A percentile compares a stretch with the other conserved stretches of the same genome.
Evolutionary conservation across 2,797 vertebrate species (phyloP).

Genomic region (Enteromius argenteus): DNA sequence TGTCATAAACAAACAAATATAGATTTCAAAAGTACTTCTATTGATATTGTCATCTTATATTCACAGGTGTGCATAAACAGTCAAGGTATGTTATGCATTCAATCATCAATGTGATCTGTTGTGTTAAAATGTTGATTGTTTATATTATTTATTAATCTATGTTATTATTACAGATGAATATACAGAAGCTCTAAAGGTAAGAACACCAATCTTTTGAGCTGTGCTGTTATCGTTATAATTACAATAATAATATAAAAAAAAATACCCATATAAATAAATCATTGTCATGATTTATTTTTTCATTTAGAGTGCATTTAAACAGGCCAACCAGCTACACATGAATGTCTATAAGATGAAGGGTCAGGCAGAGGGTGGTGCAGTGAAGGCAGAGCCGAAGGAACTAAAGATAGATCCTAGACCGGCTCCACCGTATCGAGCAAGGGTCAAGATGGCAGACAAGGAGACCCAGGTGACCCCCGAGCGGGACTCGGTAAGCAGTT

Average conservation of each 20-base stretch:
- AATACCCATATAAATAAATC: too few relatives aligned
- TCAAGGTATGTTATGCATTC: constrained; percentile 84
- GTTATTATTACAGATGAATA: constrained; percentile 87
- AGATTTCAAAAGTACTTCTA: neutral
- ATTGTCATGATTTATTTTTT: neutral
- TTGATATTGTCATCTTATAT: constrained; percentile 58
- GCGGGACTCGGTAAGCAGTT: constrained; percentile 79
- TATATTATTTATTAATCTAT: neutral
- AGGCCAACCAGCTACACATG: constrained; percentile 92
- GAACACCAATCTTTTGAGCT: neutral
- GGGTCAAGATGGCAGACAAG: constrained; percentile 84
- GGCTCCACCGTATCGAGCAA: constrained; percentile 78
- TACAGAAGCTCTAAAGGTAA: constrained; percentile 97
- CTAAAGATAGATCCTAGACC: constrained; percentile 83
- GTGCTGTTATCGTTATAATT: neutral
- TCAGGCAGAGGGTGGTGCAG: constrained; percentile 73
- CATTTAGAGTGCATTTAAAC: constrained; percentile 89
- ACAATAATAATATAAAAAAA: neutral
- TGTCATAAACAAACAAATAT: neutral
- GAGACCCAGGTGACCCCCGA: constrained; percentile 82
- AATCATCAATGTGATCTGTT: neutral
- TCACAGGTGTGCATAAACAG: constrained; percentile 95
- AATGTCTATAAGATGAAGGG: constrained; percentile 89
- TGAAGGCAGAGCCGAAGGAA: constrained; percentile 76
- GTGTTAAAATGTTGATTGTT: neutral